Evolutionary conservation across 1,140 invertebrate genomes (phyloP), one percentile per base, ranked within the genome.

Genomic region (Caenorhabditis inopinata): DNA sequence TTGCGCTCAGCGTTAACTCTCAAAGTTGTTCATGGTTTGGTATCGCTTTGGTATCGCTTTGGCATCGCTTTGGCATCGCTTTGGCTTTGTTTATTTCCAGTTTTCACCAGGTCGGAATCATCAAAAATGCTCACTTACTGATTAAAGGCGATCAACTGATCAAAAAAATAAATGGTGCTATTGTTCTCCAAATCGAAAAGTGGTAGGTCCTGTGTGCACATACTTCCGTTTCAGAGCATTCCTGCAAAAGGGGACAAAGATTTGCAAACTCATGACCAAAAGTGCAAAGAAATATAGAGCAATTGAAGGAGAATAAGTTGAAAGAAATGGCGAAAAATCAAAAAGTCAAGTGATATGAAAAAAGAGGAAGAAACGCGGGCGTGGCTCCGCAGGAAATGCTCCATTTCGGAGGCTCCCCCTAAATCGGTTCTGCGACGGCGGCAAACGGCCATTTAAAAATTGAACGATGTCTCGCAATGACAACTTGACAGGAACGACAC

Each of bases 101-200:
- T 32, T 73, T 73, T 73, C 21, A 35, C 62, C 7, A 6, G 7
- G 62, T 73, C 29, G n/a, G n/a, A 29, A 18, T 32, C 1, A n/a
- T 32, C 12, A 73, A 9, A 23, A 11, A 35, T 12, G 16, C 9
- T 18, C 32, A 78, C 77, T 68, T 9, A 79, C 78, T 74, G 51
- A 51, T 81, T 82, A 25, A 82, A 82, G 14, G 42, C 32, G 14
- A 74, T 51, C 7, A 82, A 25, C 25, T 79, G 68, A 25, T 82
- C 68, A 38, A 82, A 74, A 32, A 82, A 75, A 16, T 38, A 35
- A 74, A 81, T 32, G 25, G 81, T 82, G 14, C 23, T 23, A 16
- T 74, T 78, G 46, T 82, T 74, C 16, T 53, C 42, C 79, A 82
- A 68, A 68, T 82, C 78, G 78, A 82, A 82, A 12, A 82, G 53